phyloP scores from a whole-genome alignment of 2,888 invertebrate species.

The Calephelis perditalis region DNA sequence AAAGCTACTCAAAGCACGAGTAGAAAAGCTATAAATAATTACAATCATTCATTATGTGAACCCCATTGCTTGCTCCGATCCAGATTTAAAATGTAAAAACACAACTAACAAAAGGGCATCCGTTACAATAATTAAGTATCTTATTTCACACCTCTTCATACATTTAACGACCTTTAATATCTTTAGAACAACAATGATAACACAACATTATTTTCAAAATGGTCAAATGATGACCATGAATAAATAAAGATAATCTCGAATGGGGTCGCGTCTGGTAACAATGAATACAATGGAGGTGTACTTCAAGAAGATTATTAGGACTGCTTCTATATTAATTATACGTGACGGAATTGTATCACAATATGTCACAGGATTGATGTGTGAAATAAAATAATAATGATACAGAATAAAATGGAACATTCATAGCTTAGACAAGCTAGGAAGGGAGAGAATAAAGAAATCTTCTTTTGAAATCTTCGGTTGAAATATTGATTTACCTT shows the following conservation, averaged over 20 bases:
- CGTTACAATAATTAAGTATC: constrained; percentile 64
- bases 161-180: constrained; percentile 57
- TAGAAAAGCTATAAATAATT: constrained; percentile 2
- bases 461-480: too few species aligned
- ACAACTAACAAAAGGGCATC: constrained; percentile 44
- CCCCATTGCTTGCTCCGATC: constrained; percentile 31
- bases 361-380: constrained; percentile 55
- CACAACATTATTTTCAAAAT: constrained; percentile 72
- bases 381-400: constrained; percentile 23
- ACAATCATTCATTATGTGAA: constrained; percentile 5
- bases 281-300: constrained; percentile 54
- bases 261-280: constrained; percentile 55
- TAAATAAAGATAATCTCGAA: constrained; percentile 65
- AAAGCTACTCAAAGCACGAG: too few species aligned
- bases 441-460: not conserved
- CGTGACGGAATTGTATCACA: constrained; percentile 69
- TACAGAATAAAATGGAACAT: constrained; percentile 19
- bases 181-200: constrained; percentile 60
- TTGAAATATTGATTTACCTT: too few species aligned
- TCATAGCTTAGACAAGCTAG: not conserved
- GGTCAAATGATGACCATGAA: constrained; percentile 79
- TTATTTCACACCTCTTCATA: constrained; percentile 67
- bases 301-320: constrained; percentile 52
- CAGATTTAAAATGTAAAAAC: constrained; percentile 37
- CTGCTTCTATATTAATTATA: constrained; percentile 64